Conservation (phyloP, 2,797 vertebrate genomes). For the Artibeus lituratus region DNA sequence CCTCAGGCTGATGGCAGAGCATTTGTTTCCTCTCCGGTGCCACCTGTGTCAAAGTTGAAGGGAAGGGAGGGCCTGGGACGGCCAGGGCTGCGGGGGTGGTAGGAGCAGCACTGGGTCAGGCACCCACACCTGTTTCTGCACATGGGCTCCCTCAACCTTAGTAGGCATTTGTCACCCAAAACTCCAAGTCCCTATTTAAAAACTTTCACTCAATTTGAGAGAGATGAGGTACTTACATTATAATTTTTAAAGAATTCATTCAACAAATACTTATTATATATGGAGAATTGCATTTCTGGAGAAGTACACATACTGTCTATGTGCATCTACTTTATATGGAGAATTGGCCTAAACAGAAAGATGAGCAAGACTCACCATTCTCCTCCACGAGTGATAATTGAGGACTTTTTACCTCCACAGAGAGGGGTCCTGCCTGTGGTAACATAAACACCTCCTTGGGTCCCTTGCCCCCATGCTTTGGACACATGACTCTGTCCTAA, state of each 20-base stretch:
- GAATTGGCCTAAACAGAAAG: not conserved
- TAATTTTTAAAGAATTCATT: not conserved
- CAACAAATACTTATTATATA: not conserved
- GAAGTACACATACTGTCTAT: too few relatives aligned
- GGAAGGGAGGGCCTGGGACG: not conserved
- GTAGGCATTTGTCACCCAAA: not conserved
- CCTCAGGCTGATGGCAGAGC: not conserved
- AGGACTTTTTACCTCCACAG: not conserved
- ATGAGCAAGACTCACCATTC: not conserved
- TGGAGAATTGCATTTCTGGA: too few relatives aligned
- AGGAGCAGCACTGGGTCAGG: not conserved
- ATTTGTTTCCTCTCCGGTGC: not conserved
- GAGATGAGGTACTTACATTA: not conserved
- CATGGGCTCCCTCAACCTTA: not conserved
- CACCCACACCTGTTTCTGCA: not conserved
- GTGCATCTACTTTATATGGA: too few relatives aligned
- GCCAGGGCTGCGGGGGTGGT: not conserved
- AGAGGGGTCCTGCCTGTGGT: not conserved
- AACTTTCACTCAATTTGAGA: not conserved
- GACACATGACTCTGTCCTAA: not conserved
- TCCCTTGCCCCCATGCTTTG: not conserved
- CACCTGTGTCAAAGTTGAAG: not conserved
- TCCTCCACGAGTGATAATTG: not conserved
- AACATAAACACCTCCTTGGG: not conserved
- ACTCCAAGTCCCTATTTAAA: not conserved